Conservation (phyloP, 2,888 invertebrate genomes). For the Agonum fuliginosum region DNA sequence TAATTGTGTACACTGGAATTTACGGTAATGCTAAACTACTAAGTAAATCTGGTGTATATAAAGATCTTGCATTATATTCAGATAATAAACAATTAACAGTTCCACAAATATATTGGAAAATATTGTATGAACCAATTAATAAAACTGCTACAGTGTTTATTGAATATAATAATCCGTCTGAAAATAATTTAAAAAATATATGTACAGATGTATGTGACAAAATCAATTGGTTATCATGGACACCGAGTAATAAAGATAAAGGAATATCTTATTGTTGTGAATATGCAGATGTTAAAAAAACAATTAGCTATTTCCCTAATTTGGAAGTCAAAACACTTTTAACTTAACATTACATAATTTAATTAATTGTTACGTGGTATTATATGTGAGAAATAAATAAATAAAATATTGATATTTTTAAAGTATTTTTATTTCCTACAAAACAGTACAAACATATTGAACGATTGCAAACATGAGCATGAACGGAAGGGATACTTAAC, state of each 20-base stretch:
- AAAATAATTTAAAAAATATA: slow-evolving; percentile 59
- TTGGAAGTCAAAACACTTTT: slow-evolving; percentile 73
- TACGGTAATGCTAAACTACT: slow-evolving; percentile 76
- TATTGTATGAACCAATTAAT: slow-evolving; percentile 74
- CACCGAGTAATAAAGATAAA: slow-evolving; percentile 72
- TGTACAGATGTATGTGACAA: slow-evolving; percentile 74
- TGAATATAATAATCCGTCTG: slow-evolving; percentile 78
- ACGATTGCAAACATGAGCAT: too few relatives aligned
- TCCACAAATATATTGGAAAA: slow-evolving; percentile 77
- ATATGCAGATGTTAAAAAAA: slow-evolving; percentile 75
- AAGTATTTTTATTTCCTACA: background rate
- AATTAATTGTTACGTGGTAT: too few relatives aligned
- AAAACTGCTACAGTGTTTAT: slow-evolving; percentile 77
- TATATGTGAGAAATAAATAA: too few relatives aligned
- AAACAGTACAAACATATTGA: too few relatives aligned
- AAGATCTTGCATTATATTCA: background rate
- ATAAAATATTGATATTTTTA: background rate
- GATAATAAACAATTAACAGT: slow-evolving; percentile 69
- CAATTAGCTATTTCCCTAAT: slow-evolving; percentile 75
- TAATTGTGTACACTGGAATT: slow-evolving; percentile 77
- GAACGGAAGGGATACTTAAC: too few relatives aligned
- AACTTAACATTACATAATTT: background rate
- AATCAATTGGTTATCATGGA: slow-evolving; percentile 78
- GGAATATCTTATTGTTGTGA: slow-evolving; percentile 80
- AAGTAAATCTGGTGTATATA: slow-evolving; percentile 68